phyloP scores from a whole-genome alignment of 2,113 vertebrate species.

The Lota lota region DNA sequence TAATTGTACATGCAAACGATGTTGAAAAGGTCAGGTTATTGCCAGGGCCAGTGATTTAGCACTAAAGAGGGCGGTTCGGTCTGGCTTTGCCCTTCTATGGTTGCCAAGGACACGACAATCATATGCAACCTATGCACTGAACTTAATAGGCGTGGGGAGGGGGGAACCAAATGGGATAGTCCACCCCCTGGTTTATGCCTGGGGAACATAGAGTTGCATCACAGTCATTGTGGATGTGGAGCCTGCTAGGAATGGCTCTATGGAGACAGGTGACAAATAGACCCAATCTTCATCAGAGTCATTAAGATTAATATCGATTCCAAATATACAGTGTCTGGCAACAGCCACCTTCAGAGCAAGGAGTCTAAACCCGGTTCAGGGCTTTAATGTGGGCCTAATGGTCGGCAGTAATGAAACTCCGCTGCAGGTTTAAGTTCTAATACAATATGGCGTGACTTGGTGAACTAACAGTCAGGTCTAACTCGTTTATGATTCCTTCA shows the following conservation, averaged over 20 bases:
- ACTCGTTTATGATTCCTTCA: conserved; percentile 13
- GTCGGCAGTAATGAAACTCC: too few relatives aligned
- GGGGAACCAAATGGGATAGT: conserved; percentile 14
- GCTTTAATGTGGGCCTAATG: too few relatives aligned
- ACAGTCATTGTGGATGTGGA: conserved; percentile 40
- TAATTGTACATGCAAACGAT: conserved; percentile 44
- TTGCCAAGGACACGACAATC: conserved; percentile 56
- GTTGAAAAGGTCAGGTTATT: conserved; percentile 43
- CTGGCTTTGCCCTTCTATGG: conserved; percentile 9
- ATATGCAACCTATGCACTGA: conserved; percentile 19
- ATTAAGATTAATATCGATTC: not conserved
- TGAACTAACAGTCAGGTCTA: not conserved
- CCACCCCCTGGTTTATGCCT: conserved; percentile 29
- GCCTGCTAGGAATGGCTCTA: conserved; percentile 33
- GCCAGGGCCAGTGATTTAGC: conserved; percentile 39
- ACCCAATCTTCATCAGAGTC: conserved; percentile 21
- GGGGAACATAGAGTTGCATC: conserved; percentile 43
- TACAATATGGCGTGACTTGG: not conserved
- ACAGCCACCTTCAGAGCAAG: conserved; percentile 1
- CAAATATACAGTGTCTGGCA: not conserved
- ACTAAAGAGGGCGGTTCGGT: not conserved
- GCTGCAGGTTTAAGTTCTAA: too few relatives aligned
- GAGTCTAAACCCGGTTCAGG: not conserved
- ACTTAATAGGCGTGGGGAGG: conserved; percentile 8
- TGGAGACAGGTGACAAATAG: conserved; percentile 29